phyloP scores from a whole-genome alignment of 2,797 vertebrate species.

The Halcyon leucocephala region DNA sequence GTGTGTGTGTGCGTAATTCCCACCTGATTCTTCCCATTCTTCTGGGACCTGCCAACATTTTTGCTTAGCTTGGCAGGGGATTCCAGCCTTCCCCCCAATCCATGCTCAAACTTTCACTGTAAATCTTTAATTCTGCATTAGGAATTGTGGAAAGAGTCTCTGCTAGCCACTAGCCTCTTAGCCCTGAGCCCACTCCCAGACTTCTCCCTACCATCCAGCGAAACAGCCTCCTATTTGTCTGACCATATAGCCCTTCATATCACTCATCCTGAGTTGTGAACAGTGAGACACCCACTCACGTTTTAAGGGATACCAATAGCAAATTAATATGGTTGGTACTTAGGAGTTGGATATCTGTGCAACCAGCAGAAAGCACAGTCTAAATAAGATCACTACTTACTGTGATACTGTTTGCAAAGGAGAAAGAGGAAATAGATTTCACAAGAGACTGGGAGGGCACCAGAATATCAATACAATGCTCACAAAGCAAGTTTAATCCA shows the following conservation, averaged over 20 bases:
- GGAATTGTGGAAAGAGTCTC: background rate
- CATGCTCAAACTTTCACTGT: background rate
- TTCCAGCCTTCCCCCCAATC: background rate
- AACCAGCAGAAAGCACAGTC: background rate
- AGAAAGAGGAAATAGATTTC: conserved; percentile 39
- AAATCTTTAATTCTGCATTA: background rate
- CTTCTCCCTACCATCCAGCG: background rate
- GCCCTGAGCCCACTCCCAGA: background rate
- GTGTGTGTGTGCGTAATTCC: no score
- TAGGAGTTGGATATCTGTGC: background rate
- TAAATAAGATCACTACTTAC: conserved; percentile 25
- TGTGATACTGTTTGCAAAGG: conserved; percentile 30
- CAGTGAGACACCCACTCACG: background rate
- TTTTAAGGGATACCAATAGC: background rate
- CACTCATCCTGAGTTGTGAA: background rate
- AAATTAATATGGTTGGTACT: background rate
- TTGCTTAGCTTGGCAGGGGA: background rate
- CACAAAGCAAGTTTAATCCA: conserved; percentile 31
- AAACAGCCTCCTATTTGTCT: background rate
- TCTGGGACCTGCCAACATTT: background rate
- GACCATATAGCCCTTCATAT: background rate
- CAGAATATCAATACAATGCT: conserved; percentile 53
- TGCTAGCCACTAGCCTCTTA: background rate
- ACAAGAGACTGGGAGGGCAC: background rate
- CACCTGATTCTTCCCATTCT: background rate